phyloP scores from a whole-genome alignment of 2,888 invertebrate species.

The Machimus rusticus region DNA sequence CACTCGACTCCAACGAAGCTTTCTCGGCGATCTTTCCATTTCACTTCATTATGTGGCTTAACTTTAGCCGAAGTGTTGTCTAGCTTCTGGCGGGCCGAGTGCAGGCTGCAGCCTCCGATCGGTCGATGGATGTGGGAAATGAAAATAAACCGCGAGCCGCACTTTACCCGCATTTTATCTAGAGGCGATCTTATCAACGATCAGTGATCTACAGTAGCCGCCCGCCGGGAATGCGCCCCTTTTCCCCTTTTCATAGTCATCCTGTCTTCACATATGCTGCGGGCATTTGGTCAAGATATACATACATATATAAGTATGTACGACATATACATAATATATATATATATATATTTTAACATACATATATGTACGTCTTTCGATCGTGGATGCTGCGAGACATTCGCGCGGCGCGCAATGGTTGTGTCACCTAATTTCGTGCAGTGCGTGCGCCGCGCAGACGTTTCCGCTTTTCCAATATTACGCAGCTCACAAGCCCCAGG shows the following conservation, averaged over 20 bases:
- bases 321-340: not conserved
- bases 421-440: conserved; percentile 32
- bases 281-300: not conserved
- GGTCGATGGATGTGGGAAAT: conserved; percentile 21
- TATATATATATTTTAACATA: not conserved
- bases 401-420: not conserved
- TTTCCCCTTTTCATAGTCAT: not conserved
- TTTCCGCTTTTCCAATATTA: conserved; percentile 21
- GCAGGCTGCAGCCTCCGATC: not conserved
- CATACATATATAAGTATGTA: not conserved
- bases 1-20: not conserved
- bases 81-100: not conserved
- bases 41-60: not conserved
- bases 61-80: not conserved
- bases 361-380: not conserved
- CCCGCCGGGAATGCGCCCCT: not conserved
- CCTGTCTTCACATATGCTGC: not conserved
- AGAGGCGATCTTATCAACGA: not conserved
- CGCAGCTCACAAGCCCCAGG: not conserved
- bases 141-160: conserved; percentile 12
- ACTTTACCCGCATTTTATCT: conserved; percentile 24
- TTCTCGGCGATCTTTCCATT: not conserved
- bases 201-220: not conserved
- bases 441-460: not conserved
- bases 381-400: not conserved